Evolutionary conservation across 2,113 vertebrate genomes (phyloP), one percentile per base, ranked within the genome.

Genomic region (Telmatochromis sp.): DNA sequence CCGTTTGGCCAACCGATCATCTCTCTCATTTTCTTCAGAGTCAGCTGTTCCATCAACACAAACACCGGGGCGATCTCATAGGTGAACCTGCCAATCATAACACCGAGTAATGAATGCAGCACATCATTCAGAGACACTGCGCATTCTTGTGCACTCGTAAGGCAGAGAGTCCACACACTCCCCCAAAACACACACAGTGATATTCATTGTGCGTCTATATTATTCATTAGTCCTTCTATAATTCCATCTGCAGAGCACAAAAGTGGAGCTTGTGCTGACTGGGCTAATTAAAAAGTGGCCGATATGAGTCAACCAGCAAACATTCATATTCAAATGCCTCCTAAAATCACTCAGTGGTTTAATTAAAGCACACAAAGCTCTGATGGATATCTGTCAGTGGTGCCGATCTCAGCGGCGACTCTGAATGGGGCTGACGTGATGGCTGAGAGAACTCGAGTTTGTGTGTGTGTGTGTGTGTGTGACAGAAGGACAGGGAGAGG

Each of bases 21-120:
- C 96, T 99, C 99, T 89, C 97, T 97, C 99, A 99, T 99, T 96
- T 99, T 99, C 96, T 97, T 97, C 92, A 99, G 97, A 4, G 99
- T 99, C 93, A 99, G 98, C 96, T 99, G 98, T 90, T 99, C 99
- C 99, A 99, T 99, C 92, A 99, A 96, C 86, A 99, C 98, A 96
- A 99, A 99, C 89, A 99, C 99, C 7, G 98, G 98, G 15, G 98
- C 99, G 82, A 99, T 99, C 96, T 99, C 99, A 87, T 99, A 99
- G 12, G 98, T 99, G 97, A 99, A 99, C 99, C 98, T 99, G 94
- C 28, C 90, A 91, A 87, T 90, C 90, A 90, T 0, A 83, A 65
- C 10, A 19, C 7, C 37, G 17, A 19, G 7, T 19, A 14, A 23
- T 80, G 15, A 87, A 79, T 17, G 21, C 4, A 47, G 21, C 13